Evolutionary conservation across 2,888 invertebrate species (phyloP), one percentile per base, ranked within the genome.

Genomic region (Endotricha flammealis): DNA sequence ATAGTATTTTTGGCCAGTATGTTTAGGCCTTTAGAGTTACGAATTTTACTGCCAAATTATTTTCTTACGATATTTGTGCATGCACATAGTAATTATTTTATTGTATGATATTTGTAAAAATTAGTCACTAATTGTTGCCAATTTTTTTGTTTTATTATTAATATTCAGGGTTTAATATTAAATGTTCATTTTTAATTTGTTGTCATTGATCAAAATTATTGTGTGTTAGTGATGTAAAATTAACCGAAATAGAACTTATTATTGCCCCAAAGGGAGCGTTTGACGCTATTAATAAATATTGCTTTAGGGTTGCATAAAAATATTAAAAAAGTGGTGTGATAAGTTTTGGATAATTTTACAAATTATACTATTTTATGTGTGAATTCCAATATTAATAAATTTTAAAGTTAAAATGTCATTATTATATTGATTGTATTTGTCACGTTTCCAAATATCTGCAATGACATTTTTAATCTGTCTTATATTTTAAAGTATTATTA

Each of bases 321-420:
- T 72, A 73, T 76, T 69, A 73, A 81, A 80, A 35, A 80, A 71
- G 82, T 83, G 83, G 82, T 83, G 83, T 86, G 85, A 86, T 86
- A 86, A 79, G 82, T 86, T 86, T 86, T 86, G 80, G 86, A 86
- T 85, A 82, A 83, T 86, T 86, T 86, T 86, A 86, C 86, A 86
- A 86, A 82, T 85, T 83, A 76, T 83, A 83, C 82, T 83, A 83
- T 82, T 82, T 83, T 86, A 74, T 78, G 79, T 83, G 82, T 81
- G 77, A 76, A 80, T 79, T 83, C 80, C 80, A 76, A 75, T 74
- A 74, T 75, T 64, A 66, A 70, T 64, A 79, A 81, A 79, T 77
- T 77, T 58, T 59, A 35, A 79, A 72, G 70, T 76, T 63, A 51
- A 62, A 69, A 62, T 75, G 65, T 74, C 65, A 59, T 60, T 8